Evolutionary conservation across 2,797 vertebrate species (phyloP), one percentile per base, ranked within the genome.

Genomic region (Orestias chungarensis): DNA sequence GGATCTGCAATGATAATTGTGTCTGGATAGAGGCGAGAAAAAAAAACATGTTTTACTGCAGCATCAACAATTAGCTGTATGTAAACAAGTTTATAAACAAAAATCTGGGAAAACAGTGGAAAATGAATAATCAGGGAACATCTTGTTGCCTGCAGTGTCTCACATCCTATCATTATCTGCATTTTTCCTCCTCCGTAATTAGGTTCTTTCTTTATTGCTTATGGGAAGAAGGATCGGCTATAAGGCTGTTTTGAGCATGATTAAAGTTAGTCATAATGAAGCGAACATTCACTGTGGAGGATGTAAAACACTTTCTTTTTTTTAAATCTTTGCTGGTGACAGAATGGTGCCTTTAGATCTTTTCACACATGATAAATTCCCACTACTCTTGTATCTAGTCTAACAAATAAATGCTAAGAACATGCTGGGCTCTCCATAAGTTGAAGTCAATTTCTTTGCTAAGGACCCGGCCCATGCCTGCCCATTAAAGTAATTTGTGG

Each of bases 111-210:
- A 92, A 86, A 87, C 76, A 71, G 68, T 87, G 84, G 84, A 87
- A 91, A 87, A 88, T 82, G 79, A 76, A 88, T 86, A 90, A 92
- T 92, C 87, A 79, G 81, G 93, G 92, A 86, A 86, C 86, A 88
- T 82, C 85, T 89, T 81, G 72, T 85, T 80, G 88, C 91, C 88
- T 88, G 78, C 87, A 91, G 92, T 87, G 46, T 80, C 82, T 88
- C 83, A 64, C 80, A 86, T 92, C 92, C 93, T 93, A 91, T 95
- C 89, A 95, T 94, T 93, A 94, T 92, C 92, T 92, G 83, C 91
- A 92, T 94, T 92, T 92, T 89, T 91, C 70, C 87, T 87, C 84
- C 75, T 84, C 87, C 88, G 77, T 94, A 93, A 94, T 94, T 94
- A 92, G 74, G 75, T 86, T 91, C 87, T 90, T 87, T 91, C 88